Conservation (phyloP, 2,888 invertebrate genomes). For the Alitta virens region DNA sequence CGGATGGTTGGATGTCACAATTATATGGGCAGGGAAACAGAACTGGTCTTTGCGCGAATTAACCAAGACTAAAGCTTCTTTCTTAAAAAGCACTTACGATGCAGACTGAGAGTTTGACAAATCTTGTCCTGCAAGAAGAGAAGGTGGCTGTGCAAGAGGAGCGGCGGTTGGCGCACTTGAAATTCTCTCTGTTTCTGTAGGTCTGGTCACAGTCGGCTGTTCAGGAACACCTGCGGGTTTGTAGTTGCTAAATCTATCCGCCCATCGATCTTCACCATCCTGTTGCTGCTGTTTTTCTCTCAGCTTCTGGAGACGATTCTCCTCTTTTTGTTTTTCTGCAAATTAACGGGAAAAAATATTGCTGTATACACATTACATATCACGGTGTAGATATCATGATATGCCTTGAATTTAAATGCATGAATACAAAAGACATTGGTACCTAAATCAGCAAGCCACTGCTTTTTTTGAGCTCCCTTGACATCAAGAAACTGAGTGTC, state of each 20-base stretch:
- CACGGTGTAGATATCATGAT: too few relatives aligned
- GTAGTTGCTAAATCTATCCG: slow-evolving; percentile 14
- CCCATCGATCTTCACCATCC: slow-evolving; percentile 16
- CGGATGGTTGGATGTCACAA: too few relatives aligned
- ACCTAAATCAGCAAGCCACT: slow-evolving; percentile 51
- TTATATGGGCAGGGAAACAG: too few relatives aligned
- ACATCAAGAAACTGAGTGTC: slow-evolving; percentile 32
- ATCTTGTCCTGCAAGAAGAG: slow-evolving; percentile 33
- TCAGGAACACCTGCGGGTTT: neutral
- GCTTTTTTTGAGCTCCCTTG: slow-evolving; percentile 44
- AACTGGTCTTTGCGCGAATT: neutral
- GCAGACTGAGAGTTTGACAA: neutral
- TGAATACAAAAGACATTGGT: too few relatives aligned
- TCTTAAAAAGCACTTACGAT: neutral
- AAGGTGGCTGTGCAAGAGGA: slow-evolving; percentile 29
- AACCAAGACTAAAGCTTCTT: neutral
- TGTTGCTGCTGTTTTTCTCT: slow-evolving; percentile 25
- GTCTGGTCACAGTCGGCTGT: neutral
- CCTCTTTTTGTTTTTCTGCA: slow-evolving; percentile 48
- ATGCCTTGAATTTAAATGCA: too few relatives aligned
- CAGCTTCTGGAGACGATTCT: slow-evolving; percentile 44
- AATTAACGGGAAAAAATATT: neutral
- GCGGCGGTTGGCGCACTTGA: neutral
- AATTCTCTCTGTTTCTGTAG: too few relatives aligned
- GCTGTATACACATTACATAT: too few relatives aligned